Base-by-base conservation (phyloP, 2,888 invertebrate genomes). In the Melieria crassipennis region DNA sequence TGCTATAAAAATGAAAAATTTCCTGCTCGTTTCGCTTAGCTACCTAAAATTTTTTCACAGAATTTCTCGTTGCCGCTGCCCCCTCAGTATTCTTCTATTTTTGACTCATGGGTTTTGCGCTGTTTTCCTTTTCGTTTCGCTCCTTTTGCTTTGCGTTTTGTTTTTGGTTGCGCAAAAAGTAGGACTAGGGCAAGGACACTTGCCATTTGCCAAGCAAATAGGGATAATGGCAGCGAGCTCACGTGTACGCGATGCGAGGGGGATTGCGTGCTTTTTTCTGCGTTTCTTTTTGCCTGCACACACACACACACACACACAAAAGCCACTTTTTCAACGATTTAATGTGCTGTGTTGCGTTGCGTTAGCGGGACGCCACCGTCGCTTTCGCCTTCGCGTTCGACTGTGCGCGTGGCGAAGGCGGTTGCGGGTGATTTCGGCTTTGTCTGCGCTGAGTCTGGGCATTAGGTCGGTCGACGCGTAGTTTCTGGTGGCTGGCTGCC, bases 181-280 rank as follows among this genome's bases (percentile, higher is more conserved):
- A 79, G 77, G 83, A 83, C 84, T 83, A 83, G 83, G 83, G 77
- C 84, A 84, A 83, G 84, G 84, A 81, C 84, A 81, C 74, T 76
- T 76, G 71, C 56, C 56, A 65, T 52, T 67, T 67, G 67, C 67
- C 67, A 67, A 67, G 67, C 67, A 67, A 67, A 67, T 67, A 67
- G 67, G 67, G 67, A 67, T 67, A 61, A 60, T 67, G 57, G 65
- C 65, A 52, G 48, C 42, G 6, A 47, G 57, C 5, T 42, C 48
- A 52, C 48, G 50, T 16, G 43, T 60, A 61, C 46, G 42, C 48
- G 52, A 63, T 50, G 42, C 52, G 67, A 60, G 61, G 67, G 60
- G 60, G 60, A 67, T 50, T 60, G 50, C 67, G 60, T 48, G 48
- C 50, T 67, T 61, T 67, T 67, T 50, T 56, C 50, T 60, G 50